Base-by-base conservation (phyloP, 2,113 vertebrate genomes). In the Trachemys scripta region DNA sequence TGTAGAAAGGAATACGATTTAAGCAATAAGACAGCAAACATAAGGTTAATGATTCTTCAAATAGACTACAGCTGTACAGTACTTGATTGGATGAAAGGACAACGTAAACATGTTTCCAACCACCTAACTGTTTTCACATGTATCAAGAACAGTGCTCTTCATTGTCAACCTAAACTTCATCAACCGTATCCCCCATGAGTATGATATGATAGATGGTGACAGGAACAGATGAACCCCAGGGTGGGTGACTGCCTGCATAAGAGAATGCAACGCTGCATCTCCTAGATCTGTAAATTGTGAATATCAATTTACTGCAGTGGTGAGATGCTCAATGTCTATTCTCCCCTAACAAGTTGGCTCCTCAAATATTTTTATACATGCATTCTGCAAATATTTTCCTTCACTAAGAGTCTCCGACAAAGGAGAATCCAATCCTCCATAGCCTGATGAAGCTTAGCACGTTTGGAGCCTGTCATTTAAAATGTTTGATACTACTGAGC, bases 141-240 rank as follows among this genome's bases (percentile, higher is more conserved):
- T 75, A 54, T 82, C 78, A 92, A 80, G 50, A 90, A 90, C 92
- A 47, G 89, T 85, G 65, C 85, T 86, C 90, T 94, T 93, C 95
- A 81, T 92, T 88, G 94, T 94, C 92, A 88, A 84, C 29, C 50
- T 87, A 93, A 97, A 95, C 93, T 93, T 95, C 95, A 82, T 94
- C 96, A 97, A 96, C 94, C 94, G 96, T 84, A 96, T 95, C 96
- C 91, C 91, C 49, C 94, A 95, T 54, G 85, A 96, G 83, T 94
- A 85, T 93, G 96, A 96, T 96, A 97, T 97, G 95, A 95, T 90
- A 97, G 96, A 97, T 96, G 97, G 93, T 88, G 89, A 94, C 72
- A 87, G 10, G 88, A 97, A 90, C 93, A 96, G 96, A 97, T 96
- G 96, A 96, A 95, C 91, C 96, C 79, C 85, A 96, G 88, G 92